Conservation (phyloP, 2,113 vertebrate species). For the Rhineura floridana region DNA sequence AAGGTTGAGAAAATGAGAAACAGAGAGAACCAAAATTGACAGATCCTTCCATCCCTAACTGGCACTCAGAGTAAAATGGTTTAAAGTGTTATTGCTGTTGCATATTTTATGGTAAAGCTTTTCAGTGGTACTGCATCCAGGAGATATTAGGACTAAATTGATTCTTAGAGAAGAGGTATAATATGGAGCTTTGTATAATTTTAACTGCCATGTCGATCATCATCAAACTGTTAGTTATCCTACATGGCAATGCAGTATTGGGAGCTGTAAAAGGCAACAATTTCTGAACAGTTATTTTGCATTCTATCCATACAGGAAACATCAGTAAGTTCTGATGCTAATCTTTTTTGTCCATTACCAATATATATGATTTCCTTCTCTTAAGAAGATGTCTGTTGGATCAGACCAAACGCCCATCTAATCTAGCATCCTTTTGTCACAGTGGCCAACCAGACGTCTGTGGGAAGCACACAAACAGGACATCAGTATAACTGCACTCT, state of each 20-base stretch:
- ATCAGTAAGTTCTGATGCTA: background rate
- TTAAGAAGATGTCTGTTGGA: no score
- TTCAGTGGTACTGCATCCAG: background rate
- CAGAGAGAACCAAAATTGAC: no score
- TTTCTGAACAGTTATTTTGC: background rate
- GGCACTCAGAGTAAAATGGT: background rate
- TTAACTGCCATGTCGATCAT: background rate
- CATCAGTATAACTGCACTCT: no score
- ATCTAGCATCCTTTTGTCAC: no score
- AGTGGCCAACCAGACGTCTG: no score
- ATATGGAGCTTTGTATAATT: background rate
- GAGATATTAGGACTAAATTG: background rate
- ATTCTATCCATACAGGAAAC: background rate
- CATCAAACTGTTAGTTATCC: background rate
- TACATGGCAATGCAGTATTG: background rate
- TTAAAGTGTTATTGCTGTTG: background rate
- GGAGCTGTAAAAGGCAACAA: background rate
- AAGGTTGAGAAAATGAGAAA: no score
- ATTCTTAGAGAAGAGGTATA: background rate
- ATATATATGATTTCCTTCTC: background rate
- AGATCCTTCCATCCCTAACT: no score
- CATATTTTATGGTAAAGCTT: background rate
- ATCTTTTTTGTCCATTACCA: background rate
- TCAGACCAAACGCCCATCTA: no score
- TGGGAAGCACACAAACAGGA: no score